These are phyloP conservation scores for Drosophila sturtevanti DNA, from an alignment of 1,140 invertebrate species.

Conservation along the genomic window DNA sequence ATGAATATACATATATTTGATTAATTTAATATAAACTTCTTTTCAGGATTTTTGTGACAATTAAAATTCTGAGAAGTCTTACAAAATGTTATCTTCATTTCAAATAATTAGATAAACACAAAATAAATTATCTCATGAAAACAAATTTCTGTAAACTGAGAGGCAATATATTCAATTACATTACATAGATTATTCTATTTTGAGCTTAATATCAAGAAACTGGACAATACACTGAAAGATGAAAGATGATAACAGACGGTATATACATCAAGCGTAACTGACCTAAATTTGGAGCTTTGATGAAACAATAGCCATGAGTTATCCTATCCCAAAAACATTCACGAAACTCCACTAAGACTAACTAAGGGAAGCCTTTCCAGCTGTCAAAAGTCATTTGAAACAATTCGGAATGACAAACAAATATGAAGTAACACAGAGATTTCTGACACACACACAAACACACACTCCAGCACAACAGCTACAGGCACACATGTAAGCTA, in stretches of 20 bases:
- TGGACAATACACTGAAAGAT: not conserved
- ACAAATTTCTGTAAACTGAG: too few relatives aligned
- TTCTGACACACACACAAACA: conserved; percentile 47
- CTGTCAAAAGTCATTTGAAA: conserved; percentile 77
- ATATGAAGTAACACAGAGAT: conserved; percentile 64
- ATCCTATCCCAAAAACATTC: not conserved
- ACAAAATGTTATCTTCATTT: too few relatives aligned
- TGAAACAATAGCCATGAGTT: not conserved
- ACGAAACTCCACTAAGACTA: not conserved
- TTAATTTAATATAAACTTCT: too few relatives aligned
- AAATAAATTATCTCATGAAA: too few relatives aligned
- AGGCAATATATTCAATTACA: too few relatives aligned
- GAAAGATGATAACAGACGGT: not conserved
- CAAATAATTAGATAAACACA: too few relatives aligned
- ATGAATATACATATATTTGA: too few relatives aligned
- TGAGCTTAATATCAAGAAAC: not conserved
- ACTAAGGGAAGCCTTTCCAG: conserved; percentile 68
- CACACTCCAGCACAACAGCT: conserved; percentile 48
- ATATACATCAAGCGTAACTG: not conserved
- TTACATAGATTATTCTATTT: not conserved
- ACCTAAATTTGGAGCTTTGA: not conserved
- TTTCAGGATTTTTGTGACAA: too few relatives aligned
- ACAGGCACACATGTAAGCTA: conserved; percentile 29
- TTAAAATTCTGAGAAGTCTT: too few relatives aligned
- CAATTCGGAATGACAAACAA: conserved; percentile 78